These are phyloP conservation scores for Invenusta paracnida DNA, from an alignment of 2,888 invertebrate species.

Conservation along the genomic window DNA sequence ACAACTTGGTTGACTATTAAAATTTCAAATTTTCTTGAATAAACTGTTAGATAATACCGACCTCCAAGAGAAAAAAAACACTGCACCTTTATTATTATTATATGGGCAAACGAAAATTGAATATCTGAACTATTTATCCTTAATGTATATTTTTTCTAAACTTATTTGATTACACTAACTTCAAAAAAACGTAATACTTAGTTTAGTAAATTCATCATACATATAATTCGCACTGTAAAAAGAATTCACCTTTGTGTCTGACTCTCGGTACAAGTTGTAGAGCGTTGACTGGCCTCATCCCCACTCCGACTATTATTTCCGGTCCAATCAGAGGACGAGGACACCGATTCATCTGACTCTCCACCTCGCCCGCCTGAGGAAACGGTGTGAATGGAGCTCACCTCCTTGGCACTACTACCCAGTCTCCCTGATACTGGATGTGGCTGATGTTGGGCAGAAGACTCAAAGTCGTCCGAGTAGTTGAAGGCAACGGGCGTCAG, in stretches of 20 bases:
- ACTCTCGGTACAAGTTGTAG: neutral
- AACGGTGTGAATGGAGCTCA: neutral
- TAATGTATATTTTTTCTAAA: no score
- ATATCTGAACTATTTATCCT: no score
- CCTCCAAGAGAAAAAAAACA: no score
- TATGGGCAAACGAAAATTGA: no score
- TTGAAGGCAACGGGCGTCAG: neutral
- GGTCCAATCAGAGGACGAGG: neutral
- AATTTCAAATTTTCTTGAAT: no score
- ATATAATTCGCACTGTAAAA: no score
- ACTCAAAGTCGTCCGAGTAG: slow-evolving; percentile 10
- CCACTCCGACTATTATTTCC: neutral
- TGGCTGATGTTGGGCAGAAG: neutral
- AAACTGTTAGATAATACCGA: no score
- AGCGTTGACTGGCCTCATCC: neutral
- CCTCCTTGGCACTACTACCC: neutral
- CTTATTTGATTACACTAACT: no score
- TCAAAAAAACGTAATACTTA: no score
- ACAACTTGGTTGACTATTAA: no score
- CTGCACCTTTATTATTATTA: no score
- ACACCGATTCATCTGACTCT: neutral
- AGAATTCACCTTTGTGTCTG: neutral
- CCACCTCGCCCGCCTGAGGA: neutral
- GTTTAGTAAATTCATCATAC: no score
- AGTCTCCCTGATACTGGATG: neutral